Evolutionary conservation across 2,113 vertebrate species (phyloP), one percentile per base, ranked within the genome.

Genomic region (Gymnarchus niloticus): DNA sequence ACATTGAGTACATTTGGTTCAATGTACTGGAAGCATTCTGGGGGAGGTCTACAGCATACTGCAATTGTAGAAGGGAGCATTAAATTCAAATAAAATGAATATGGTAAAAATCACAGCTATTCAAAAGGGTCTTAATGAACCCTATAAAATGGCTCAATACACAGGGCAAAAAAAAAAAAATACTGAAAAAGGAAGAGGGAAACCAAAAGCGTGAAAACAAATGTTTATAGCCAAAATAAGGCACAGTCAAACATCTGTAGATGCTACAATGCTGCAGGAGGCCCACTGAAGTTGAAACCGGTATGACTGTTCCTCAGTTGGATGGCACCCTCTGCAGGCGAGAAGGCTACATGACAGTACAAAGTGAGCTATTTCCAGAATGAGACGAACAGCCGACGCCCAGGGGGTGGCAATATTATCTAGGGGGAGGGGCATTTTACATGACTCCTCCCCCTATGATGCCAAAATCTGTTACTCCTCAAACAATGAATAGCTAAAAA

Each of bases 181-280:
- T 19, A n/a, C n/a, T n/a, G n/a, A n/a, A n/a, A n/a, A n/a, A n/a
- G n/a, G n/a, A n/a, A n/a, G n/a, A n/a, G n/a, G n/a, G n/a, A n/a
- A n/a, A n/a, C n/a, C n/a, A n/a, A n/a, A n/a, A n/a, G n/a, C n/a
- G n/a, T n/a, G n/a, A n/a, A 6, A 41, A 81, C 44, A 65, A 81
- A 48, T 49, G 12, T 28, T 81, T 81, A 48, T 80, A 49, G 56
- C 56, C 56, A 21, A 54, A 49, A 65, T 84, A 84, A 84, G 83
- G 83, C 83, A 83, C 82, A 69, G 46, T 25, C 57, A 33, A n/a
- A 51, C 19, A 25, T 52, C 25, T 25, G 21, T 49, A 69, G 28
- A 6, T 84, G 46, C 57, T 48, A 41, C 77, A 51, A 81, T 4
- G 23, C 21, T 23, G 8, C 1, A 8, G 44, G 28, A 80, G 4